Evolutionary conservation across 2,888 invertebrate genomes (phyloP).

Genomic region (Megalurothrips usitatus): DNA sequence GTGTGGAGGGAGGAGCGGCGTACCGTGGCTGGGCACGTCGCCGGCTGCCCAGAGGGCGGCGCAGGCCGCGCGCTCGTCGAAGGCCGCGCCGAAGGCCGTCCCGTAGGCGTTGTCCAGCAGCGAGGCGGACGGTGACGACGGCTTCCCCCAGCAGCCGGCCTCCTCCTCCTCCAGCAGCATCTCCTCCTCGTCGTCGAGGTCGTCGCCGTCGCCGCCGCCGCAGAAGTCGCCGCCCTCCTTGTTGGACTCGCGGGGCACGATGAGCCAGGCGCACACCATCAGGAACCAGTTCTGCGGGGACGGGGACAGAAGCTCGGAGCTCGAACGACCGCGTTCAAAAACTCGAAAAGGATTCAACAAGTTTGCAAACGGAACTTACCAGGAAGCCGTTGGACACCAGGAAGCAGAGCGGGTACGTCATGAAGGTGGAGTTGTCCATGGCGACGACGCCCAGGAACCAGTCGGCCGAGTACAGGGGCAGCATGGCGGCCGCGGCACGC

Average conservation of each 20-base stretch:
- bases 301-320: no score
- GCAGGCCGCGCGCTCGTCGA: no score
- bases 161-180: slow-evolving; percentile 6
- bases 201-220: neutral
- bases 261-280: slow-evolving; percentile 18
- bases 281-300: slow-evolving; percentile 16
- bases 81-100: neutral
- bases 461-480: slow-evolving; percentile 65
- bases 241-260: neutral
- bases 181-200: neutral
- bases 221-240: neutral
- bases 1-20: no score
- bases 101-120: neutral
- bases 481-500: slow-evolving; percentile 57
- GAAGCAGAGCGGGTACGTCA: slow-evolving; percentile 30
- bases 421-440: slow-evolving; percentile 58
- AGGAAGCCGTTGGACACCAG: slow-evolving; percentile 4
- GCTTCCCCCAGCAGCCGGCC: slow-evolving; percentile 6
- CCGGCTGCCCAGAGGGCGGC: neutral
- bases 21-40: neutral
- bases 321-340: no score
- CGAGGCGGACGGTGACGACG: neutral
- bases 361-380: neutral
- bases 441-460: slow-evolving; percentile 72
- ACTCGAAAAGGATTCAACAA: no score